Percentiles rank a stretch among this genome's conserved stretches.
Conservation (phyloP, 2,113 vertebrate species). For the Pelecanoides urinatrix region DNA sequence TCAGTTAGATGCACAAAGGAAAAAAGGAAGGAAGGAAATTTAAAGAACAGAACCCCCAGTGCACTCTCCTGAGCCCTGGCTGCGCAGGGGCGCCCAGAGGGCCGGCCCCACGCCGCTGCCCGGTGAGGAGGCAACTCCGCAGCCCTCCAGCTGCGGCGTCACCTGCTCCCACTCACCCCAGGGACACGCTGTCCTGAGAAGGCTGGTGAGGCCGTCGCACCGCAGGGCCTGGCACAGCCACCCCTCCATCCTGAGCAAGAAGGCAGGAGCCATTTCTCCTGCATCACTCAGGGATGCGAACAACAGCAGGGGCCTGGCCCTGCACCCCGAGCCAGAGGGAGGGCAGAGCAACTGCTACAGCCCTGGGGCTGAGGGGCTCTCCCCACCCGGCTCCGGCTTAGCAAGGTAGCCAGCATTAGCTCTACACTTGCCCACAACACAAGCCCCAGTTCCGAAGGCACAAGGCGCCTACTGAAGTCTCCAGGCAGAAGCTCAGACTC, state of each 20-base stretch:
- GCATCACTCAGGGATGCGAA: not conserved
- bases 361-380: not conserved
- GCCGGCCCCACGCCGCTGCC: fast-evolving
- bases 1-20: conserved; percentile 72
- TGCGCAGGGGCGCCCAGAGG: not conserved
- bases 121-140: not conserved
- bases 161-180: not conserved
- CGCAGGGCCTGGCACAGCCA: not conserved
- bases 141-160: not conserved
- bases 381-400: not conserved
- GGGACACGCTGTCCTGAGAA: fast-evolving
- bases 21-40: conserved; percentile 48
- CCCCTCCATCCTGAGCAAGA: not conserved
- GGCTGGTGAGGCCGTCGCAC: fast-evolving
- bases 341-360: not conserved
- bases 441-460: not conserved
- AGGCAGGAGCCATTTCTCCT: not conserved
- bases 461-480: fast-evolving
- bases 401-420: not conserved
- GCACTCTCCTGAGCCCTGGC: not conserved
- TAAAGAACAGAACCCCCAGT: not conserved
- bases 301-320: not conserved
- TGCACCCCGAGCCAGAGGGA: fast-evolving
- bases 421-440: not conserved
- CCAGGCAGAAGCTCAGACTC: not conserved